Conservation (phyloP, 2,113 vertebrate species). For the Cranoglanis bouderius region DNA sequence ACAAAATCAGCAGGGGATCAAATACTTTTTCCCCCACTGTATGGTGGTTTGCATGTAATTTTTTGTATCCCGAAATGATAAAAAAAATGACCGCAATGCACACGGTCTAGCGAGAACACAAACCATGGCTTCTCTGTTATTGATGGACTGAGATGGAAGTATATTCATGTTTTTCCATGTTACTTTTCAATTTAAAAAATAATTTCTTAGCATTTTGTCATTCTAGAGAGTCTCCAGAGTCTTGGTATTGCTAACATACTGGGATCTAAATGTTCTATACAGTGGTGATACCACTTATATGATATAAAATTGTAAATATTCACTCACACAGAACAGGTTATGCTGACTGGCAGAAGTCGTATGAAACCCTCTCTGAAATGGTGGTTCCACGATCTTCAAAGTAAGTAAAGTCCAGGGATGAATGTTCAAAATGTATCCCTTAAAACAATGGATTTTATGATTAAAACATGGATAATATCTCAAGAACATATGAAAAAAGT, state of each 20-base stretch:
- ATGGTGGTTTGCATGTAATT: not conserved
- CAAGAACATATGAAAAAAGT: not conserved
- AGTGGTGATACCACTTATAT: not conserved
- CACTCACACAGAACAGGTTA: conserved; percentile 80
- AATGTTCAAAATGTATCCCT: not conserved
- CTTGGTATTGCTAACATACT: not conserved
- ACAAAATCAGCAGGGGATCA: too few species aligned
- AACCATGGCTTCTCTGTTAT: not conserved
- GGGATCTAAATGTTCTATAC: not conserved
- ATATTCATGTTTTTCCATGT: not conserved
- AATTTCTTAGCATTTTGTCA: not conserved
- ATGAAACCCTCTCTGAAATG: conserved; percentile 96
- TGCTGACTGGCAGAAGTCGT: conserved; percentile 91
- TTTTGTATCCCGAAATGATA: not conserved
- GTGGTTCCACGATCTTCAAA: conserved; percentile 95
- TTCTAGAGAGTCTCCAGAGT: not conserved
- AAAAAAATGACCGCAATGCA: not conserved
- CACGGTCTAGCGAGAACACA: not conserved
- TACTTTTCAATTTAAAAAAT: not conserved
- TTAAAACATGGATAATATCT: not conserved
- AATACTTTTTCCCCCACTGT: too few species aligned
- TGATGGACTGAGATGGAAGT: too few species aligned
- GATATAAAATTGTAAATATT: conserved; percentile 20
- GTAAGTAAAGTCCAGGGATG: conserved; percentile 73
- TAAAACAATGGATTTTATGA: not conserved